Base-by-base conservation (phyloP, 1,140 invertebrate genomes). In the Bombus pyrosoma region DNA sequence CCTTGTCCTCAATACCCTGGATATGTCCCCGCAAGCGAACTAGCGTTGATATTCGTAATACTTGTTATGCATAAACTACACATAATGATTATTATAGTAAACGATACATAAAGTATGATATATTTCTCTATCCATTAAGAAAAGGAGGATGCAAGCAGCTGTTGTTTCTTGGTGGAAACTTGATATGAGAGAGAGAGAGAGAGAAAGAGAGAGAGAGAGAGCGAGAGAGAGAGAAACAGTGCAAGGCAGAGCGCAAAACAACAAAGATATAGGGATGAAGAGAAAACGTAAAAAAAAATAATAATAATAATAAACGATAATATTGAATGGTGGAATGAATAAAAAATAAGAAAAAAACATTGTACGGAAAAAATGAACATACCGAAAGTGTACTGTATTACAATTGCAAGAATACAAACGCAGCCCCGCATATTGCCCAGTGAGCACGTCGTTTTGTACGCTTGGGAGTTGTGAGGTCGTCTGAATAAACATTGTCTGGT, bases 401-500 rank as follows among this genome's bases (percentile, higher is more conserved):
- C 87, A 90, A 79, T 78, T 88, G 83, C 86, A 91, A 90, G 82
- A 89, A 86, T 89, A 93, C 92, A 94, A 94, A 94, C 81, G 91
- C 92, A 96, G 95, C 95, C 95, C 95, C 94, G 95, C 95, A 94
- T 95, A 95, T 95, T 95, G 93, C 95, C 95, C 95, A 95, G 95
- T 94, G 95, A 95, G 95, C 93, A 95, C 94, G 94, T 95, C 94
- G 94, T 96, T 96, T 95, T 96, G 95, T 95, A 96, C 95, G 95
- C 95, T 96, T 96, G 96, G 95, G 95, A 96, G 95, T 96, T 96
- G 96, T 96, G 96, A 96, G 96, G 96, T 96, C 95, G 96, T 96
- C 96, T 96, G 96, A 96, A 96, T 96, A 96, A 96, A 96, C 95
- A 96, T 96, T 96, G 96, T 96, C 96, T 96, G 96, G 96, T 96